Conservation (phyloP, 1,140 invertebrate species). For the Holotrichia oblita region DNA sequence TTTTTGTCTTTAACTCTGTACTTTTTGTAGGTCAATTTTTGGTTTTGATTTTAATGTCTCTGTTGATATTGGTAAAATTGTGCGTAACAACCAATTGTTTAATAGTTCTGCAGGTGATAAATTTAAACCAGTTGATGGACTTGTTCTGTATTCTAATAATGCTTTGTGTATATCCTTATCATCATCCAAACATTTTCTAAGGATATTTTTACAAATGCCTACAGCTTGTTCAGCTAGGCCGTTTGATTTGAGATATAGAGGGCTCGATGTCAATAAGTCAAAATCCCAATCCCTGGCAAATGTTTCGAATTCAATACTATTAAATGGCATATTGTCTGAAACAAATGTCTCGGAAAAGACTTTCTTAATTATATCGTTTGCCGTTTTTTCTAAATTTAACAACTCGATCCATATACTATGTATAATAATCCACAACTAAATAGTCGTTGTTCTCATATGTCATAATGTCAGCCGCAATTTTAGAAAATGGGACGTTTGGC, state of each 20-base stretch:
- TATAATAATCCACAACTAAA: constrained; percentile 51
- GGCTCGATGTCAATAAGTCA: constrained; percentile 58
- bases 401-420: constrained; percentile 54
- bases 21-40: neutral
- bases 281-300: constrained; percentile 60
- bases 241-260: constrained; percentile 57
- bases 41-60: too few species aligned
- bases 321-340: constrained; percentile 56
- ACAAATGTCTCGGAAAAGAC: constrained; percentile 54
- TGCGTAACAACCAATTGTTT: too few species aligned
- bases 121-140: too few species aligned
- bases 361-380: constrained; percentile 46
- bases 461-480: too few species aligned
- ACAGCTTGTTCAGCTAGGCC: constrained; percentile 57
- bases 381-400: too few species aligned
- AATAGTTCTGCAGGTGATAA: too few species aligned
- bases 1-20: too few species aligned
- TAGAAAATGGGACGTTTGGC: constrained; percentile 51
- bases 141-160: too few species aligned
- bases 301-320: constrained; percentile 51
- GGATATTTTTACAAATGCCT: too few species aligned
- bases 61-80: too few species aligned
- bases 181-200: too few species aligned
- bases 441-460: constrained; percentile 43
- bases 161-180: too few species aligned